These are phyloP conservation scores for Haliclona indistincta DNA, from an alignment of 37 sponge, comb jelly and placozoan genomes.

Conservation along the genomic window DNA sequence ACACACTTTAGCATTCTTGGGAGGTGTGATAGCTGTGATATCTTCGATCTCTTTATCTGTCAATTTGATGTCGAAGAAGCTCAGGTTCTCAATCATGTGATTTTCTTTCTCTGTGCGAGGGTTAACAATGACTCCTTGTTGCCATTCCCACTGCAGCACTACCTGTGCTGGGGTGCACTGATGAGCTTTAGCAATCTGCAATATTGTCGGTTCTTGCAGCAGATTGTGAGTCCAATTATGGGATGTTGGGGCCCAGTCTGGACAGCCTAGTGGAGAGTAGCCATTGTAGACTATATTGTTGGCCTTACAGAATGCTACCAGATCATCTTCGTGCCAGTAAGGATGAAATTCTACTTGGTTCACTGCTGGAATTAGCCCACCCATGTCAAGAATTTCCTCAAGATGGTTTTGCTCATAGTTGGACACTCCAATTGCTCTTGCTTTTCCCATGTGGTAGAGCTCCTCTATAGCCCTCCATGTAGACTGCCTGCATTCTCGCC, in stretches of 20 bases:
- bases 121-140: constrained; percentile 8
- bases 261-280: constrained; percentile 13
- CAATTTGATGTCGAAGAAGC: background rate
- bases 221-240: constrained; percentile 5
- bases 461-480: constrained; percentile 20
- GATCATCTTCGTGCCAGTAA: constrained; percentile 29
- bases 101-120: constrained; percentile 7
- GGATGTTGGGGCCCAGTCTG: constrained; percentile 17
- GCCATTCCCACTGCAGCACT: constrained; percentile 14
- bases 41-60: constrained; percentile 12
- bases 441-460: constrained; percentile 7
- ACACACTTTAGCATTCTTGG: constrained; percentile 14
- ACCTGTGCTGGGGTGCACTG: constrained; percentile 2
- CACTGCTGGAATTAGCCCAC: constrained; percentile 9
- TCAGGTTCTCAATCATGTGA: constrained; percentile 28
- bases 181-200: constrained; percentile 7
- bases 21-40: background rate
- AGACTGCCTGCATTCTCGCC: constrained; percentile 6
- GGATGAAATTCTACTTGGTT: constrained; percentile 41
- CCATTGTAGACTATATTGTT: constrained; percentile 19
- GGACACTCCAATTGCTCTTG: constrained; percentile 29
- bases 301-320: constrained; percentile 3
- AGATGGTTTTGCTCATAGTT: constrained; percentile 21
- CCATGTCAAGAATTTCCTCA: background rate
- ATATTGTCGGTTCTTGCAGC: background rate